Conservation (phyloP, 1,140 invertebrate genomes). For the Diabrotica virgifera region DNA sequence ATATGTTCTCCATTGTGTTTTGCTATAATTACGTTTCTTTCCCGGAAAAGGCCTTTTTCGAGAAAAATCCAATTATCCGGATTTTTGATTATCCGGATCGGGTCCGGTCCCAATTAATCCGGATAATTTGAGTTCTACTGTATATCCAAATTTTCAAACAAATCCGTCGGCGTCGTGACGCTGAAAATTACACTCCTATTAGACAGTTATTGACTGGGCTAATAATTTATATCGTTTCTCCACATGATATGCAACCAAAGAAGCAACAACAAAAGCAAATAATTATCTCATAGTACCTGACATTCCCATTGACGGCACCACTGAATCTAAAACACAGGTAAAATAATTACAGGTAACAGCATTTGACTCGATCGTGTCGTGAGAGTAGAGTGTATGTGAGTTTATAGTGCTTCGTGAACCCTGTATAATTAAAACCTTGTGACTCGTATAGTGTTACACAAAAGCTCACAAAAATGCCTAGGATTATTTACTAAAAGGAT, state of each 20-base stretch:
- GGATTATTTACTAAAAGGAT: conserved; percentile 15
- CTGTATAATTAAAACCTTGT: conserved; percentile 21
- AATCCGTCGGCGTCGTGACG: too few species aligned
- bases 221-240: too few species aligned
- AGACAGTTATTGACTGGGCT: too few species aligned
- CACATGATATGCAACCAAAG: background rate
- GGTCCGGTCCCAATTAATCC: too few species aligned
- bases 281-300: conserved; percentile 16
- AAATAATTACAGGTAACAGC: conserved; percentile 38
- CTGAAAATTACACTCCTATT: too few species aligned
- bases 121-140: too few species aligned
- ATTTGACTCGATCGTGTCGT: conserved; percentile 32
- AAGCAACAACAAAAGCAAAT: background rate
- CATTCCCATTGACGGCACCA: conserved; percentile 30
- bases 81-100: too few species aligned
- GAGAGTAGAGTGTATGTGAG: conserved; percentile 28
- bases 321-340: conserved; percentile 18
- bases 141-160: too few species aligned
- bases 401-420: background rate
- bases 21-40: too few species aligned
- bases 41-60: too few species aligned
- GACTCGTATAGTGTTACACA: conserved; percentile 30
- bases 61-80: too few species aligned
- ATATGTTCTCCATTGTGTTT: too few species aligned
- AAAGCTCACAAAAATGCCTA: conserved; percentile 12